phyloP scores from a whole-genome alignment of 2,888 invertebrate genomes.

The Leptarthrus brevirostris region DNA sequence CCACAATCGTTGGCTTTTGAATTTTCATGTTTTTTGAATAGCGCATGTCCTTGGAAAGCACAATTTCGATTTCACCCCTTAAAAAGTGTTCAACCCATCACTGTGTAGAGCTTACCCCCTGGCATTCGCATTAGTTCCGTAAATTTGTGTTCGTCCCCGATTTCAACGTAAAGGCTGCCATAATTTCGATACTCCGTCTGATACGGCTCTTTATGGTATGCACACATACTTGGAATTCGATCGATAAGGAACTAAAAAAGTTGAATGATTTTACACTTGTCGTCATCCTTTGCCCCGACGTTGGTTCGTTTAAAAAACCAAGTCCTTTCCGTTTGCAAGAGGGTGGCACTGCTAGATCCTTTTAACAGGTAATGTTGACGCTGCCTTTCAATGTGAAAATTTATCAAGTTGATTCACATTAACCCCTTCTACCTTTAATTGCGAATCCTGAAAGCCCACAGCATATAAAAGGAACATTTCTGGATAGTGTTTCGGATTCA shows the following conservation, averaged over 20 bases:
- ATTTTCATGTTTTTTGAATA: neutral
- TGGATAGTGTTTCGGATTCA: neutral
- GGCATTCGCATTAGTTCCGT: neutral
- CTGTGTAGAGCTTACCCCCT: constrained; percentile 11
- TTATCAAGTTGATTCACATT: neutral
- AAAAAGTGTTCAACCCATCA: neutral
- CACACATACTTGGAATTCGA: constrained; percentile 6
- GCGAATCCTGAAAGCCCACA: neutral
- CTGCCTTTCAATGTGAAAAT: neutral
- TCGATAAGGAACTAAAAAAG: constrained; percentile 36
- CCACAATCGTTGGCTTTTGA: constrained; percentile 7
- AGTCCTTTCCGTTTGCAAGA: neutral
- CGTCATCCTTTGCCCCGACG: neutral
- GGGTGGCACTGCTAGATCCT: neutral
- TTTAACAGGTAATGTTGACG: neutral
- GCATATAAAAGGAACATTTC: too few relatives aligned
- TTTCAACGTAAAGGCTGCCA: neutral
- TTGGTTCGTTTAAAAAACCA: neutral
- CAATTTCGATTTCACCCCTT: constrained; percentile 34
- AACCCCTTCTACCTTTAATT: neutral
- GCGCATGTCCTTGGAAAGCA: constrained; percentile 18
- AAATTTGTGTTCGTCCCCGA: constrained; percentile 4
- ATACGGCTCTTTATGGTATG: constrained; percentile 13
- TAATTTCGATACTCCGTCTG: constrained; percentile 12
- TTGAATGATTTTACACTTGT: constrained; percentile 43